Evolutionary conservation across 2,113 vertebrate genomes (phyloP), one percentile per base, ranked within the genome.

Genomic region (Ranitomeya imitator): DNA sequence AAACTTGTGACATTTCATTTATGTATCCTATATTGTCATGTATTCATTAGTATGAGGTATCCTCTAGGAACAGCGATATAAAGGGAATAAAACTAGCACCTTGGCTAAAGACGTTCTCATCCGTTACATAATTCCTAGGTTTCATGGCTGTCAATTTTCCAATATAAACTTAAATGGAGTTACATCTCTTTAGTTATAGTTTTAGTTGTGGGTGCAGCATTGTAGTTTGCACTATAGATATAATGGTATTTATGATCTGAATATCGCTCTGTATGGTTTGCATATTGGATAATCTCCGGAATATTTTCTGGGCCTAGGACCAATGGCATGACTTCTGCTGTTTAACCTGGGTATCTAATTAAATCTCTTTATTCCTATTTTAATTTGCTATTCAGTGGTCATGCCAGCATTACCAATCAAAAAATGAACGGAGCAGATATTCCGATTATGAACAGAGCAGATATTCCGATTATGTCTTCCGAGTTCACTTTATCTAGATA

Each of bases 401-500:
- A 80, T 81, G 15, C 57, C 31, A 37, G 45, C 57, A 61, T 61
- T 61, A 81, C 57, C 11, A 0, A 37, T 61, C 57, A 81, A 60
- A 16, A 31, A 11, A 79, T 79, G 55, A 82, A 26, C 21, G 23
- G 73, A 79, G 37, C 45, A 79, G 59, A 86, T 86, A 86, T 86
- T 86, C 85, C 19, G 85, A 79, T 86, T 79, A 45, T 55, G 6
- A 82, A 26, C 21, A 23, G 73, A 79, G 37, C 45, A 79, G 59
- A 86, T 86, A 86, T 86, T 86, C 85, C 19, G 85, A 79, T 86
- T 79, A 86, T 65, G 73, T 81, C 57, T 81, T 83, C 59, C 10
- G 60, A 51, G 31, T 51, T 67, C 45, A 51, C 9, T 61, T 52
- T 76, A 19, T 6, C 51, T 54, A 45, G 37, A 45, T 67, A 6